These are phyloP conservation scores for Tribolium freemani DNA, from an alignment of 2,888 invertebrate species.

Conservation along the genomic window DNA sequence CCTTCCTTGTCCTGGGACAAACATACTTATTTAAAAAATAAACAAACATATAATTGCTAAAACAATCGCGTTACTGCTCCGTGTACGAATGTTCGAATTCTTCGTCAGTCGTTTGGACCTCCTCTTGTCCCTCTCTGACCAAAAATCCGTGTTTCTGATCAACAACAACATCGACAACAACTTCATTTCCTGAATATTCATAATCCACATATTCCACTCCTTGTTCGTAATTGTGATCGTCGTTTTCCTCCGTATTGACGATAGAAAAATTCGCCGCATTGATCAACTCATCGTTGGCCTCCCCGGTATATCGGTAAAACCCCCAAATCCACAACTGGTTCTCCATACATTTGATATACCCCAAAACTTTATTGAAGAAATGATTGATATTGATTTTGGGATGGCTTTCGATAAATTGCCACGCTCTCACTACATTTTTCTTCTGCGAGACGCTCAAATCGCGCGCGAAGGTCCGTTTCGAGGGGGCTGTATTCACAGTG, in stretches of 20 bases:
- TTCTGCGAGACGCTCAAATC: slow-evolving; percentile 64
- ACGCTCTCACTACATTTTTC: slow-evolving; percentile 63
- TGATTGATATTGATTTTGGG: slow-evolving; percentile 65
- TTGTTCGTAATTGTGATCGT: slow-evolving; percentile 34
- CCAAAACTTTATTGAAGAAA: slow-evolving; percentile 64
- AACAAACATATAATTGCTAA: background rate
- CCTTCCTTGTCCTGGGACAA: too few species aligned
- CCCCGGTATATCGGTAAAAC: slow-evolving; percentile 60
- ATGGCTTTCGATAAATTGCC: slow-evolving; percentile 64
- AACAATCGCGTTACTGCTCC: background rate
- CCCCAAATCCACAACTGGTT: slow-evolving; percentile 67
- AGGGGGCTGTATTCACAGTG: slow-evolving; percentile 55
- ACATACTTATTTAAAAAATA: too few species aligned
- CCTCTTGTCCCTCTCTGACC: slow-evolving; percentile 39
- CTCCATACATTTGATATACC: slow-evolving; percentile 66
- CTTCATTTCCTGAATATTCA: slow-evolving; percentile 47
- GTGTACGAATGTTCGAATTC: background rate
- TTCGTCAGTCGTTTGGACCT: background rate
- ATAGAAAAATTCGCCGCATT: slow-evolving; percentile 60
- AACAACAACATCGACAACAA: slow-evolving; percentile 58
- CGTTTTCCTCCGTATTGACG: slow-evolving; percentile 36
- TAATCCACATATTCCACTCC: slow-evolving; percentile 48
- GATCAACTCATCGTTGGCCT: slow-evolving; percentile 59
- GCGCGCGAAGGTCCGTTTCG: slow-evolving; percentile 61
- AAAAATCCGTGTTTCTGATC: slow-evolving; percentile 57